phyloP scores from a whole-genome alignment of 92 coral and sea anemone genomes.

The Phenganax marumi region DNA sequence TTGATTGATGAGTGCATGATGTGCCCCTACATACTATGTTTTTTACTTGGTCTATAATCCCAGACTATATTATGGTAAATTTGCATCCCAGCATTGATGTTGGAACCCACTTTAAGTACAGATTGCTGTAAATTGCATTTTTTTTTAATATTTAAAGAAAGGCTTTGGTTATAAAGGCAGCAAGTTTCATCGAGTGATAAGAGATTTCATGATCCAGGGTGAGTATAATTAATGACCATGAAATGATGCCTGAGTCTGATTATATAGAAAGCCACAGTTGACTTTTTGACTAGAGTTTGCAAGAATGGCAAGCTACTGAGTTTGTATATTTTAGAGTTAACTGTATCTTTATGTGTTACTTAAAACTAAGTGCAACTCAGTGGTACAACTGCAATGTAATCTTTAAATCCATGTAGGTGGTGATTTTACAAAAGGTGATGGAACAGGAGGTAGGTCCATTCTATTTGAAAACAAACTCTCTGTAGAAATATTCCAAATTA shows the following conservation, averaged over 20 bases:
- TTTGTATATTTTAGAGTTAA: too few species aligned
- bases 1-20: too few species aligned
- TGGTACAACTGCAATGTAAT: too few species aligned
- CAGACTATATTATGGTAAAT: background rate
- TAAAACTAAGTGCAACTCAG: too few species aligned
- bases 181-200: slow-evolving; percentile 85
- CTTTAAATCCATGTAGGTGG: too few species aligned
- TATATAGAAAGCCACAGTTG: background rate
- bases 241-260: background rate
- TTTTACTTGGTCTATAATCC: too few species aligned
- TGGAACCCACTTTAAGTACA: background rate
- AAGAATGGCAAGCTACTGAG: too few species aligned
- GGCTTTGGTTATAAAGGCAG: slow-evolving; percentile 95
- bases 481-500: background rate
- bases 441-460: slow-evolving; percentile 43
- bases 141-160: slow-evolving; percentile 60
- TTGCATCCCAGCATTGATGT: background rate
- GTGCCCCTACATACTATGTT: too few species aligned
- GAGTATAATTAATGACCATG: background rate
- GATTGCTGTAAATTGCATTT: background rate
- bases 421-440: slow-evolving; percentile 50
- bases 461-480: too few species aligned
- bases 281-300: background rate
- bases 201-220: slow-evolving; percentile 98
- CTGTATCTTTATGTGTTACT: background rate